Evolutionary conservation across 64 coral and sea anemone genomes (phyloP), one percentile per base, ranked within the genome.

Genomic region (Astreopora myriophthalma): DNA sequence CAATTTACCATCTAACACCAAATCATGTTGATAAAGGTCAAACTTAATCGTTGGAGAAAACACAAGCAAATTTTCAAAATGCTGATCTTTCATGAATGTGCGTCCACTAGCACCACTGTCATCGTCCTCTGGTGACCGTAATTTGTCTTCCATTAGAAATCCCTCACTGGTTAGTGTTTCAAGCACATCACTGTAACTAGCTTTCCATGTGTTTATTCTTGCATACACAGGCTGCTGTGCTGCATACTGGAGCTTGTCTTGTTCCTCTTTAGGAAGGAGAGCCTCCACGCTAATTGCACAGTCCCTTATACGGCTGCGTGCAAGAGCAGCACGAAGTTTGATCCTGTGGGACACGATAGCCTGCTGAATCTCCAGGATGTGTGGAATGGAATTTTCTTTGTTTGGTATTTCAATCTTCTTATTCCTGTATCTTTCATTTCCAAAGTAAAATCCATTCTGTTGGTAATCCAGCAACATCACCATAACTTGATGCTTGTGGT

Each of bases 361-460:
- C 55, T 88, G 80, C 68, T 99, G 94, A 27, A 99, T 99, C 38
- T 95, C 97, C 38, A 77, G 30, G 52, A 99, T 93, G 20, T 99
- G 93, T 32, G 94, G 94, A 10, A 96, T 72, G 48, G 72, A n/a
- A 22, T 95, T 88, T 26, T 86, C 88, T 76, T 79, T 85, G 77
- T 98, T 95, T 52, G 73, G 44, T 57, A 66, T 44, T 42, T 89
- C 89, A 35, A 81, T 72, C 35, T 90, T 89, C 71, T 34, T 71
- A 25, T 82, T 66, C 32, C 48, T 70, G 26, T 49, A 71, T 13
- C 77, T 48, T 44, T 93, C 88, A 86, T 72, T 90, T 74, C 94
- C 97, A 91, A 99, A 99, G 67, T 93, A 95, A 86, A 99, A 99
- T 52, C 94, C 94, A 91, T 99, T 99, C 57, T 99, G 97, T 85